phyloP scores from a whole-genome alignment of 2,888 invertebrate genomes.

The Drosophila merina region DNA sequence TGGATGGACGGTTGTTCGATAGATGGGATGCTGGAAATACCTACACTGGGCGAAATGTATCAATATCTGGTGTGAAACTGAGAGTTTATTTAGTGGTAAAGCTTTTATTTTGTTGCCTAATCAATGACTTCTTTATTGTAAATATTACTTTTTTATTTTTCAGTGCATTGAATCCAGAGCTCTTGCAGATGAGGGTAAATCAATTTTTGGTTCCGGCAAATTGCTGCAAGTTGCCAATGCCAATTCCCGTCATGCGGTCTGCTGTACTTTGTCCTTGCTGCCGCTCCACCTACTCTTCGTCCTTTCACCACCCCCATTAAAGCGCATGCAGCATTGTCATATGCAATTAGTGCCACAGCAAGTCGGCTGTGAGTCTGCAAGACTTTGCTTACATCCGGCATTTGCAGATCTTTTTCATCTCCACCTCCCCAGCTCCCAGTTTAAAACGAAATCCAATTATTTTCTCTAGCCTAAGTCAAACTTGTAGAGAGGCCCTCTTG shows the following conservation, averaged over 20 bases:
- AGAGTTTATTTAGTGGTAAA: not conserved
- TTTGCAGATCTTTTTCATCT: not conserved
- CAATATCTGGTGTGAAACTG: too few species aligned
- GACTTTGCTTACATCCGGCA: conserved; percentile 1
- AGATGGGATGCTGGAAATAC: not conserved
- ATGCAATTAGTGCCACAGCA: conserved; percentile 63
- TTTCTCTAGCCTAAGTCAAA: conserved; percentile 10
- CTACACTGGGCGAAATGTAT: conserved; percentile 1
- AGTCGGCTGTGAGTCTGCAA: not conserved
- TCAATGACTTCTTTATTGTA: not conserved
- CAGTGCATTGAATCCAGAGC: conserved; percentile 1
- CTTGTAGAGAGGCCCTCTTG: not conserved
- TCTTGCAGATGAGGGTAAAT: conserved; percentile 31
- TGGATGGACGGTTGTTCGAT: conserved; percentile 21
- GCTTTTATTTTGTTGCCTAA: too few species aligned
- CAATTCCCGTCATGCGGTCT: conserved; percentile 38
- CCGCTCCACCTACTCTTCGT: not conserved
- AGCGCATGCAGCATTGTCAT: conserved; percentile 48
- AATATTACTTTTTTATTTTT: not conserved
- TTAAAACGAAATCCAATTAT: conserved; percentile 28
- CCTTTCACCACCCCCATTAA: conserved; percentile 2
- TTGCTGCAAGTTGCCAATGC: conserved; percentile 58
- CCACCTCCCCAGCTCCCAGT: not conserved
- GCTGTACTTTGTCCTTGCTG: conserved; percentile 1
- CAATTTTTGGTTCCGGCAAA: conserved; percentile 63